A percentile compares a stretch with the other conserved stretches of the same genome.
These are phyloP conservation scores for Xenopus borealis DNA, from an alignment of 2,113 vertebrate species.

Conservation along the genomic window DNA sequence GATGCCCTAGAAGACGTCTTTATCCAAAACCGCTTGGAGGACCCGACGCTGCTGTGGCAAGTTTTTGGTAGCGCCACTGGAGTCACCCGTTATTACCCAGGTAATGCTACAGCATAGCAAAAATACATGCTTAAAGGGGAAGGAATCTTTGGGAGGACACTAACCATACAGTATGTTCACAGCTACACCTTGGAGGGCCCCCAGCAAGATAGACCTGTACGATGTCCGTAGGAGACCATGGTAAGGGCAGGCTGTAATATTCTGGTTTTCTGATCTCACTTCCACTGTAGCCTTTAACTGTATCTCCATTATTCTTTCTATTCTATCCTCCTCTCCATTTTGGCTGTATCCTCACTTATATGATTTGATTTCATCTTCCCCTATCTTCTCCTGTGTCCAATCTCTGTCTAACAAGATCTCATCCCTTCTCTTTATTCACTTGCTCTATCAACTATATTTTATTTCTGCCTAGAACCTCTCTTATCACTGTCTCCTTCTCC, in stretches of 20 bases:
- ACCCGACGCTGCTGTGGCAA: slow-evolving; percentile 94
- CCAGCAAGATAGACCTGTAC: slow-evolving; percentile 97
- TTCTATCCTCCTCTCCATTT: background rate
- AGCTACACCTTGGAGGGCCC: slow-evolving; percentile 92
- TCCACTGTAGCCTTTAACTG: background rate
- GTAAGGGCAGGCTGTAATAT: slow-evolving; percentile 64
- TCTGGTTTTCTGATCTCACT: background rate
- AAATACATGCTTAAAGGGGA: background rate
- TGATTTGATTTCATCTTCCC: too few relatives aligned
- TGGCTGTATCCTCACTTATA: background rate
- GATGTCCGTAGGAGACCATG: slow-evolving; percentile 94
- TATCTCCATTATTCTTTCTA: background rate
- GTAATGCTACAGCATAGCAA: slow-evolving; percentile 55
- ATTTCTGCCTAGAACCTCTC: background rate
- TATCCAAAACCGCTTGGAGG: slow-evolving; percentile 86
- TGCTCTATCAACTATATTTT: background rate
- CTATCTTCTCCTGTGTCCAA: background rate
- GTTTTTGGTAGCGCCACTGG: slow-evolving; percentile 95
- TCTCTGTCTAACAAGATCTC: background rate
- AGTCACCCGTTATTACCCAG: slow-evolving; percentile 94
- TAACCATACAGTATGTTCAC: slow-evolving; percentile 19
- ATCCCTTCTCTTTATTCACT: background rate
- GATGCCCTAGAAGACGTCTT: slow-evolving; percentile 90
- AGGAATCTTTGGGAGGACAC: background rate
- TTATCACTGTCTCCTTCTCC: background rate